Conservation (phyloP, 2,113 vertebrate species). For the Pao palembangensis region DNA sequence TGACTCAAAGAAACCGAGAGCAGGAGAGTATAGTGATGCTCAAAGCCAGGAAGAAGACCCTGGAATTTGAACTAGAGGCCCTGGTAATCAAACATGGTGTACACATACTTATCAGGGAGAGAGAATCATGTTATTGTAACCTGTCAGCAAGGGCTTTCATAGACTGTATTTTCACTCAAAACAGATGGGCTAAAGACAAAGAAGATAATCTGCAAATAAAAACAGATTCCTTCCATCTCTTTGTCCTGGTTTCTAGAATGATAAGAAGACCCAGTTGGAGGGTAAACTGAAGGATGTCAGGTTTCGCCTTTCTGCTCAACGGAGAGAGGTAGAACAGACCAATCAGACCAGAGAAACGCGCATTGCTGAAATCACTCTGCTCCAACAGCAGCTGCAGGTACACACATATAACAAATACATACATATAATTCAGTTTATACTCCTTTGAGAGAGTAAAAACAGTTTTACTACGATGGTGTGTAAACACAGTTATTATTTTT, state of each 20-base stretch:
- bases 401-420: neutral
- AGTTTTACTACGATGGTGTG: too few relatives aligned
- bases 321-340: slow-evolving; percentile 93
- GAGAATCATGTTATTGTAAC: too few relatives aligned
- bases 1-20: slow-evolving; percentile 92
- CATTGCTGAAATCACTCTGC: slow-evolving; percentile 93
- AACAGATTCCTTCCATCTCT: neutral
- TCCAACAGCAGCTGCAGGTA: slow-evolving; percentile 94
- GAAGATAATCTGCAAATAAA: neutral
- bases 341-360: slow-evolving; percentile 91
- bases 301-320: slow-evolving; percentile 87
- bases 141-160: too few relatives aligned
- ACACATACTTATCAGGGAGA: neutral
- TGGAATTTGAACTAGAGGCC: slow-evolving; percentile 96
- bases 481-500: too few relatives aligned
- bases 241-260: slow-evolving; percentile 75
- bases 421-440: too few relatives aligned
- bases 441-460: too few relatives aligned
- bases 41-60: slow-evolving; percentile 95
- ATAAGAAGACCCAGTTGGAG: slow-evolving; percentile 93
- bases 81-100: slow-evolving; percentile 71
- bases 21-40: slow-evolving; percentile 95
- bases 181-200: too few relatives aligned
- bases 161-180: too few relatives aligned
- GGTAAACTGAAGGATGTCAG: slow-evolving; percentile 96